Base-by-base conservation (phyloP, 2,888 invertebrate species). In the Alloplasta piceator region DNA sequence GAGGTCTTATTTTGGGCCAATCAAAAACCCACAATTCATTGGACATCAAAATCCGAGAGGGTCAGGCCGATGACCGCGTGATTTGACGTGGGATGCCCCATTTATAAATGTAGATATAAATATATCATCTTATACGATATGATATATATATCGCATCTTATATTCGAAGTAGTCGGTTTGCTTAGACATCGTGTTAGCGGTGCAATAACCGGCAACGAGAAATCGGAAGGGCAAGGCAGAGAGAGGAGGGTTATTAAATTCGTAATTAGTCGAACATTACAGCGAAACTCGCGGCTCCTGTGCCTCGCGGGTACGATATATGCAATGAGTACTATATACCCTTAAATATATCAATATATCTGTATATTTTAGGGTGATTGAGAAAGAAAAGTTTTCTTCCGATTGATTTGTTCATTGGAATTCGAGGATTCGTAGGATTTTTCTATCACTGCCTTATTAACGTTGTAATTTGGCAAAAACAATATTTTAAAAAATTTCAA, bases 231-330 rank as follows among this genome's bases (percentile, higher is more conserved):
- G 67, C 41, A n/a, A 41, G 9, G 38, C 12, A 16, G 52, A 12
- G 46, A 58, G 67, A 26, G 26, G 78, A 67, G 85, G 87, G 89
- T 89, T 90, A 91, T 90, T 91, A 91, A 91, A 90, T 91, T 90
- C 87, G 89, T 89, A 91, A 91, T 91, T 91, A 91, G 89, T 88
- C 85, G 90, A 91, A 89, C 90, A 90, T 90, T 89, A 89, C 87
- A 86, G 79, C 78, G 82, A 82, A 85, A 86, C 83, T 84, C 86
- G 83, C 80, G 84, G 83, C 82, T 81, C 83, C 78, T 61, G 73
- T 43, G 67, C 50, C 50, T 50, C 56, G 48, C 63, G 64, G 60
- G 66, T 78, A 43, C 52, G 55, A 46, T 67, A 55, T 77, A 60
- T 56, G 67, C 72, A 56, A 52, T 63, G 39, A 73, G 61, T 58